A percentile compares a stretch with the other conserved stretches of the same genome.
These are phyloP conservation scores for Quadroppia sp. DNA, from an alignment of 2,888 invertebrate genomes.

Conservation along the genomic window DNA sequence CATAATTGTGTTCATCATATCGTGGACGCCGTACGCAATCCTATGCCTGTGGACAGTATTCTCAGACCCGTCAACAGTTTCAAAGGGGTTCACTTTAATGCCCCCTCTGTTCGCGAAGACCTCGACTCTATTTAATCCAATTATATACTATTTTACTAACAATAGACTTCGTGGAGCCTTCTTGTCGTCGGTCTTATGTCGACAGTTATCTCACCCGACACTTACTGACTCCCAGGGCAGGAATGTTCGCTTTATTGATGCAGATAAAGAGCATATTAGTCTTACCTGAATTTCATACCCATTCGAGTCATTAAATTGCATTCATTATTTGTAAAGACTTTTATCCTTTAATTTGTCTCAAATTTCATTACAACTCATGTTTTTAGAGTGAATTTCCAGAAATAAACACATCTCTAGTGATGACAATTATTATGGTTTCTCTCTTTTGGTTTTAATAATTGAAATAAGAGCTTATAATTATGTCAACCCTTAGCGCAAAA, in stretches of 20 bases:
- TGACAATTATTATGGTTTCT: too few species aligned
- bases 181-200: neutral
- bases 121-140: conserved; percentile 50
- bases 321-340: neutral
- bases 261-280: neutral
- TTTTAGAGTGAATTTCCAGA: too few species aligned
- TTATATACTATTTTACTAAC: conserved; percentile 49
- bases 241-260: conserved; percentile 2
- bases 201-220: neutral
- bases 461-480: too few species aligned
- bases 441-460: too few species aligned
- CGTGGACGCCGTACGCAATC: conserved; percentile 51
- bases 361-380: neutral
- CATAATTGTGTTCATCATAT: conserved; percentile 48
- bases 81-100: conserved; percentile 50
- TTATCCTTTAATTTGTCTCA: neutral
- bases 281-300: neutral
- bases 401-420: too few species aligned
- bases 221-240: neutral
- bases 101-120: conserved; percentile 52
- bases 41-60: conserved; percentile 51
- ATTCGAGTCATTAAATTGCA: neutral
- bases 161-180: conserved; percentile 42
- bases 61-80: conserved; percentile 48
- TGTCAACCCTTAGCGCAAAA: too few species aligned